phyloP scores from a whole-genome alignment of 2,888 invertebrate genomes.

The Loripinus fragilis region DNA sequence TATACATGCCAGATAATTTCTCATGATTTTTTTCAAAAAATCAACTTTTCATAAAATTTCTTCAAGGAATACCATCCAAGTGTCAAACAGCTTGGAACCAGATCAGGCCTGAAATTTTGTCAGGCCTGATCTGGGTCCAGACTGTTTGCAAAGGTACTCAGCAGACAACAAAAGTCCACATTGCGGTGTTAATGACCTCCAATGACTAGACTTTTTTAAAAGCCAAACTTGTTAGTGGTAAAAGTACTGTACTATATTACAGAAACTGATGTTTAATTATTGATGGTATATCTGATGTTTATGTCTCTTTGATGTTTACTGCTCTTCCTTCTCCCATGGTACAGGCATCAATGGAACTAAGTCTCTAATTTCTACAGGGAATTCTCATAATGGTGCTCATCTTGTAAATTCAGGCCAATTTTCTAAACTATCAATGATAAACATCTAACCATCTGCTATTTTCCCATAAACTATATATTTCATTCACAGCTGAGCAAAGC shows the following conservation, averaged over 20 bases:
- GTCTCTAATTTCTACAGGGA: not conserved
- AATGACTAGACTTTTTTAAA: no score
- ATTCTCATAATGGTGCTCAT: not conserved
- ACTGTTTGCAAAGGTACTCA: not conserved
- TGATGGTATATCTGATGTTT: not conserved
- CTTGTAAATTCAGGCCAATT: not conserved
- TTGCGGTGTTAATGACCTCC: no score
- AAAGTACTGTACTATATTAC: no score
- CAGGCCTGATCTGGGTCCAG: constrained; percentile 3
- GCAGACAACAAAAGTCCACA: no score
- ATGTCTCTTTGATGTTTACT: not conserved
- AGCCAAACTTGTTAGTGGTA: no score
- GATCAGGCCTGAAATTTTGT: no score
- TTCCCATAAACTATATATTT: not conserved
- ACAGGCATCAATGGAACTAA: not conserved
- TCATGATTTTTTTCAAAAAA: no score
- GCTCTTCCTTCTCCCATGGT: not conserved
- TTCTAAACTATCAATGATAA: not conserved
- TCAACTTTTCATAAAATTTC: no score
- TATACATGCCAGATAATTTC: no score
- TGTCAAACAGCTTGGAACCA: no score
- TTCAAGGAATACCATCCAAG: no score
- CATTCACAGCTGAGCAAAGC: no score
- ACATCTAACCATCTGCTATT: not conserved
- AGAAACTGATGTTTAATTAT: not conserved